Base-by-base conservation (phyloP, 2,797 vertebrate genomes). In the Pipistrellus pygmaeus region DNA sequence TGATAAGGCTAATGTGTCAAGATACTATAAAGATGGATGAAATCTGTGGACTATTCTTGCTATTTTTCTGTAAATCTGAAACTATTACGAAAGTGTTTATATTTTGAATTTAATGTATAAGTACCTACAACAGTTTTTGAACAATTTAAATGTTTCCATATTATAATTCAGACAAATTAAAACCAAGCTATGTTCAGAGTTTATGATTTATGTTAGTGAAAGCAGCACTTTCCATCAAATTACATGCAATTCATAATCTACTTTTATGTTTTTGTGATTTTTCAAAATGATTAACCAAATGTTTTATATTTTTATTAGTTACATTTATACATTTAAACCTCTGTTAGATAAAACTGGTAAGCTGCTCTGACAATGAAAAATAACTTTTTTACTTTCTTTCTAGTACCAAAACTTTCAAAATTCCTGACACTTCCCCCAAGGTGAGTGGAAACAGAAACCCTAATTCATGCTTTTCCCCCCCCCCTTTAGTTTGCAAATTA, bases 131-230 rank as follows among this genome's bases (percentile, higher is more conserved):
- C 25, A 62, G 51, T 76, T 81, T 64, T 5, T 41, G 53, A 85
- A 62, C 38, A 51, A 88, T 25, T 91, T 75, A 82, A 95, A 93
- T 73, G 32, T 75, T 75, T 64, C 80, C 12, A 85, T 91, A 68
- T 60, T 93, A 84, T 44, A 91, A 72, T 89, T 62, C 60, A 91
- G 69, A 81, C n/a, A 92, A 94, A 80, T 78, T 93, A 86, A 85
- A 82, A 57, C 82, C 66, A 92, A 85, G 18, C 38, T 90, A 71
- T 55, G 66, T 27, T 82, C 8, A 94, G 21, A 95, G 14, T 66
- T 92, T 78, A 71, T 73, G 3, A 68, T 57, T 86, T 93, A 68
- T 64, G 25, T 38, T 77, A 81, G 32, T 64, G 32, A 89, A 95
- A 75, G 9, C 91, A 95, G 18, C 13, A 81, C 76, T 81, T 96